Evolutionary conservation across 2,113 vertebrate species (phyloP).

Genomic region (Corythaixoides concolor): DNA sequence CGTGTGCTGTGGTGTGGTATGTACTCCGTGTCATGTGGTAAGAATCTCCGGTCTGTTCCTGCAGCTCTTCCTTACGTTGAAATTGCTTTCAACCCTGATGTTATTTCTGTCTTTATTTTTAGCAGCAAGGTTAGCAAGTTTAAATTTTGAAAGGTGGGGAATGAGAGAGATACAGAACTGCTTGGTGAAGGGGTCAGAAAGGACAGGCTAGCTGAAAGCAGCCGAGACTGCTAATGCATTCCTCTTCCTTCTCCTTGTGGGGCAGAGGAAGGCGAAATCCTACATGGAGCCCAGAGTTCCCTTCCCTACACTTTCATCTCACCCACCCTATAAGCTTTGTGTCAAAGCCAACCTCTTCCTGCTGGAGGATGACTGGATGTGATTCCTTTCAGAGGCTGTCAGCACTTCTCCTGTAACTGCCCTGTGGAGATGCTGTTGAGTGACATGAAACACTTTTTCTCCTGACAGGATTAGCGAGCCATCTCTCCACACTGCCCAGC

Average conservation of each 20-base stretch:
- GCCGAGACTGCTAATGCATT: slow-evolving; percentile 10
- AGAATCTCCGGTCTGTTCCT: not conserved
- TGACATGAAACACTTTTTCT: slow-evolving; percentile 55
- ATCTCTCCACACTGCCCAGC: not conserved
- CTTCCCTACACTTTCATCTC: slow-evolving; percentile 35
- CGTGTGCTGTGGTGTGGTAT: fast-evolving
- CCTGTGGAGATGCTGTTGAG: slow-evolving; percentile 59
- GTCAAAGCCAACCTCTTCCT: slow-evolving; percentile 44
- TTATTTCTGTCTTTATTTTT: slow-evolving; percentile 32
- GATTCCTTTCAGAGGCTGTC: slow-evolving; percentile 58
- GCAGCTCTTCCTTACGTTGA: not conserved
- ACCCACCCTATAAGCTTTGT: not conserved
- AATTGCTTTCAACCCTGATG: not conserved
- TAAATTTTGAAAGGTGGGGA: not conserved
- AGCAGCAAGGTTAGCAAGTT: not conserved
- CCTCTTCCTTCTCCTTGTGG: not conserved
- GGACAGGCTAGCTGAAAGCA: slow-evolving; percentile 29
- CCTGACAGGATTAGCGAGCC: not conserved
- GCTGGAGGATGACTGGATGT: not conserved
- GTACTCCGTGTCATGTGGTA: not conserved
- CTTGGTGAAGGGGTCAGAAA: slow-evolving; percentile 10
- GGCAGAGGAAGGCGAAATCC: slow-evolving; percentile 30
- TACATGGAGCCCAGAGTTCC: not conserved
- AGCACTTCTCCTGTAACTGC: slow-evolving; percentile 31
- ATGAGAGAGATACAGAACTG: not conserved